Evolutionary conservation across 2,888 invertebrate species (phyloP), one percentile per base, ranked within the genome.

Genomic region (Dasysyrphus albostriatus): DNA sequence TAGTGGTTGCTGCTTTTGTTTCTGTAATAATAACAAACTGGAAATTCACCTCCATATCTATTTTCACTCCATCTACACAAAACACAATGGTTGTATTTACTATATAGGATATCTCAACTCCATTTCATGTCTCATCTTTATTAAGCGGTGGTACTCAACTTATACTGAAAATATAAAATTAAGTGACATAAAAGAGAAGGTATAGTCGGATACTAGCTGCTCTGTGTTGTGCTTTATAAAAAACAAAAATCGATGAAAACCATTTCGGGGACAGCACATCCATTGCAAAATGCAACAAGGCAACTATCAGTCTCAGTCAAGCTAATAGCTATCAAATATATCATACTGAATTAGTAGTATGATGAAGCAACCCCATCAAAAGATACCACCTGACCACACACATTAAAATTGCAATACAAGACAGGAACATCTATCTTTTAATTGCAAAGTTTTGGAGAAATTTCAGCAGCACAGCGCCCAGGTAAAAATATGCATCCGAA

Each of bases 171-270:
- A 32, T 37, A 37, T 39, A 39, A 39, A 39, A 3, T 12, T 10
- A 12, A 5, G 12, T 12, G 39, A 12, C 1, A 3, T 7, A 39
- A 12, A 39, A 39, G 10, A 12, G 39, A 12, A 12, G 3, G 0
- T 39, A 12, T 5, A 39, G 10, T 39, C 39, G 7, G 8, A 37
- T 37, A 39, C 39, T n/a, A 39, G 39, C 16, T 37, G 16, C 2
- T 47, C 16, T 47, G 3, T 32, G 19, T 47, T 47, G 5, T 19
- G 3, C 16, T 47, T 39, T 16, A 34, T 16, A 34, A 3, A 34
- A 32, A 32, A 32, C 19, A 16, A 32, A 65, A 67, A 70, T 72
- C 75, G 76, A 81, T 81, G 47, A 42, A 67, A 74, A 44, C 56
- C 54, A 63, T 70, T 75, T 67, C 4, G 14, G 32, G 32, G 32